Evolutionary conservation across 2,797 vertebrate species (phyloP).

Genomic region (Sebastes goodei): DNA sequence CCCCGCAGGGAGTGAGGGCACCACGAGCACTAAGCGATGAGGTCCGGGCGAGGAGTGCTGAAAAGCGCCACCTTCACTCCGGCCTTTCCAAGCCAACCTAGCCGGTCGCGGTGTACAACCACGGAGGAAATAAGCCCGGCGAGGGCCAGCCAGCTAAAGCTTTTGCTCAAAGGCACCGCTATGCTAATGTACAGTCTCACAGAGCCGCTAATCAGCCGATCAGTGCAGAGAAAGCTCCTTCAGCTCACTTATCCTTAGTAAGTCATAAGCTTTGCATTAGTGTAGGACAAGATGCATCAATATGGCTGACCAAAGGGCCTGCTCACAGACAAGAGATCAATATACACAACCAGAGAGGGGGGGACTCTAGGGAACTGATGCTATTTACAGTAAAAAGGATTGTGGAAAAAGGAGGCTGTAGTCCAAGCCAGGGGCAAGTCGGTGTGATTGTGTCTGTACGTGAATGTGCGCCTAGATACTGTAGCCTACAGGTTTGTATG

Average conservation of each 20-base stretch:
- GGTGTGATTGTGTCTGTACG: background rate
- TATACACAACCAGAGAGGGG: slow-evolving; percentile 52
- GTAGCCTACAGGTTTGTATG: background rate
- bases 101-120: too few species aligned
- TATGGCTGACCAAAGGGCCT: slow-evolving; percentile 35
- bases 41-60: background rate
- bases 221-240: slow-evolving; percentile 3
- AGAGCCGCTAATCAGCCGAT: slow-evolving; percentile 1
- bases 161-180: background rate
- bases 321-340: slow-evolving; percentile 60
- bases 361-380: slow-evolving; percentile 25
- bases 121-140: too few species aligned
- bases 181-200: background rate
- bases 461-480: background rate
- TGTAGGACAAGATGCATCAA: slow-evolving; percentile 31
- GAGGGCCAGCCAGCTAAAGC: too few species aligned
- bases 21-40: too few species aligned
- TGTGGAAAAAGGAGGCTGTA: background rate
- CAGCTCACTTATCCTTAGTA: slow-evolving; percentile 23
- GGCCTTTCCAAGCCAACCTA: too few species aligned
- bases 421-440: background rate
- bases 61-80: too few species aligned
- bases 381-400: slow-evolving; percentile 64
- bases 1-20: too few species aligned
- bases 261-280: slow-evolving; percentile 39